Percentiles rank a stretch among this genome's conserved stretches.
Evolutionary conservation across 2,797 vertebrate genomes (phyloP).

Genomic region (Mus spretus): DNA sequence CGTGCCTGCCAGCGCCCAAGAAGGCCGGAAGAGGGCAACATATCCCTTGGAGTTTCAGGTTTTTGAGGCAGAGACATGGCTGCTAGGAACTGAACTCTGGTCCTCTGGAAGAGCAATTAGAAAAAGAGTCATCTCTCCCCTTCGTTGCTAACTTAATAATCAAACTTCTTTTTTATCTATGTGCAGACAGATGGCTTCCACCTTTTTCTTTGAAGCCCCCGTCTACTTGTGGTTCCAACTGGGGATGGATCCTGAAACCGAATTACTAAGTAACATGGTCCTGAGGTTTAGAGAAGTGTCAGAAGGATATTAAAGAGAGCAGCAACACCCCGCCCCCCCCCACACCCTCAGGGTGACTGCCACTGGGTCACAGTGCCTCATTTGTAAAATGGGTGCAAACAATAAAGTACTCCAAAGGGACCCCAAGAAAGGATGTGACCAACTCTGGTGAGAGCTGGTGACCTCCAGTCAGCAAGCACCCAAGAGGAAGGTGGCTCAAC

Average conservation of each 20-base stretch:
- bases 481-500: background rate
- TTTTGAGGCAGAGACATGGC: background rate
- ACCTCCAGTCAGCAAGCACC: background rate
- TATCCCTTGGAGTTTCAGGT: background rate
- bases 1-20: background rate
- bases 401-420: background rate
- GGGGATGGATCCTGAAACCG: background rate
- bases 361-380: background rate
- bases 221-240: background rate
- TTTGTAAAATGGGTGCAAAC: slow-evolving; percentile 26
- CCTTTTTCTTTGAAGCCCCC: background rate
- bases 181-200: background rate
- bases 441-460: background rate
- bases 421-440: background rate
- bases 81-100: background rate
- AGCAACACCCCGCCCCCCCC: accelerated
- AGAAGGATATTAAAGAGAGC: background rate
- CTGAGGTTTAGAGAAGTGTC: background rate
- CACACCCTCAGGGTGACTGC: too few relatives aligned
- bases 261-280: background rate
- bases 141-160: background rate
- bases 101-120: background rate
- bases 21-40: background rate
- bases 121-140: background rate
- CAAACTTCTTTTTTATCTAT: background rate